These are phyloP conservation scores for Halcyon chelicuti DNA, from an alignment of 2,797 vertebrate genomes.

Conservation along the genomic window DNA sequence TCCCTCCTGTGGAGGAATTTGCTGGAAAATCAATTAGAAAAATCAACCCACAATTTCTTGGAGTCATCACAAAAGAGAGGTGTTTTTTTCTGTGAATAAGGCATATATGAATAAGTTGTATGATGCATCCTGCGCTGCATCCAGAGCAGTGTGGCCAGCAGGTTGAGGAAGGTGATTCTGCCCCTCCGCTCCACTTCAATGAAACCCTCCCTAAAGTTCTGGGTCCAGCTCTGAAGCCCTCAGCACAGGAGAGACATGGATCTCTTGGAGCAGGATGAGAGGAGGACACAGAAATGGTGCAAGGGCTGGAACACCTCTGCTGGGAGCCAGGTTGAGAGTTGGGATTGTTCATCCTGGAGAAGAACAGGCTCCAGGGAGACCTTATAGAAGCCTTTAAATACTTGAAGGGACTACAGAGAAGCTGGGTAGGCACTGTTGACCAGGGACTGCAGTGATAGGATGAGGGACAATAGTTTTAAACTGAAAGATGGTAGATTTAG, in stretches of 20 bases:
- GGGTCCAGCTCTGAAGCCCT: background rate
- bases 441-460: too few relatives aligned
- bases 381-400: background rate
- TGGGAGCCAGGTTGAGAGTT: too few relatives aligned
- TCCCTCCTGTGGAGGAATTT: background rate
- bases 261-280: background rate
- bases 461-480: too few relatives aligned
- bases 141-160: background rate
- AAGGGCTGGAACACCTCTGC: background rate
- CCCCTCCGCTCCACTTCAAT: background rate
- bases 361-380: background rate
- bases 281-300: background rate
- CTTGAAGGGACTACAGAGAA: background rate
- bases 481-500: too few relatives aligned
- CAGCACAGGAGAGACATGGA: too few relatives aligned
- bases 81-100: background rate
- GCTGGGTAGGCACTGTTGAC: too few relatives aligned
- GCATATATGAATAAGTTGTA: background rate
- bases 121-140: background rate
- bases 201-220: background rate
- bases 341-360: background rate
- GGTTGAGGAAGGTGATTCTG: background rate
- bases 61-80: background rate
- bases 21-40: background rate
- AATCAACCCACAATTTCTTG: background rate